Evolutionary conservation across 2,797 vertebrate genomes (phyloP).

Genomic region (Peromyscus aztecus): DNA sequence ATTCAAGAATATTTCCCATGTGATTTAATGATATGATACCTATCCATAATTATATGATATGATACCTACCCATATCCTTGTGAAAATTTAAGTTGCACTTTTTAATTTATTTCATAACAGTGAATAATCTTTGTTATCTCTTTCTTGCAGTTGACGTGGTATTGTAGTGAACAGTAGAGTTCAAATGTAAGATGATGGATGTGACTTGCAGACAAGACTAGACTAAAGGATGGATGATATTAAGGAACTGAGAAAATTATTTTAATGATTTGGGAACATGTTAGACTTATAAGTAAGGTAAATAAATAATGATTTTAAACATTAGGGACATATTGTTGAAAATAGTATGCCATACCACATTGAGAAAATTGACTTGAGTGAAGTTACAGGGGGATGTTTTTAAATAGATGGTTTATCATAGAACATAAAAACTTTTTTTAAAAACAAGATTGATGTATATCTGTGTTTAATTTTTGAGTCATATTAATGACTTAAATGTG

Average conservation of each 20-base stretch:
- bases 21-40: not conserved
- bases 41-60: no score
- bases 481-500: no score
- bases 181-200: not conserved
- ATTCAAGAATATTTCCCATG: not conserved
- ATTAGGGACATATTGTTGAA: not conserved
- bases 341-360: not conserved
- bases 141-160: not conserved
- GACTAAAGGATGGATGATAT: not conserved
- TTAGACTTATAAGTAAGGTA: not conserved
- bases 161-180: not conserved
- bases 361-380: not conserved
- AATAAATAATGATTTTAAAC: not conserved
- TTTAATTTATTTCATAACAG: slow-evolving; percentile 17
- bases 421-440: not conserved
- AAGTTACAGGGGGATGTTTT: not conserved
- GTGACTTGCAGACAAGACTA: not conserved
- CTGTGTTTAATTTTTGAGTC: not conserved
- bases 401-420: not conserved
- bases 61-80: no score
- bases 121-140: not conserved
- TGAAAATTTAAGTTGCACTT: not conserved
- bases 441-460: not conserved
- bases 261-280: not conserved
- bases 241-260: not conserved